Percentiles rank a stretch among this genome's conserved stretches.
phyloP scores from a whole-genome alignment of 35 echinoderm and acorn worm genomes.

The Diadema setosum region DNA sequence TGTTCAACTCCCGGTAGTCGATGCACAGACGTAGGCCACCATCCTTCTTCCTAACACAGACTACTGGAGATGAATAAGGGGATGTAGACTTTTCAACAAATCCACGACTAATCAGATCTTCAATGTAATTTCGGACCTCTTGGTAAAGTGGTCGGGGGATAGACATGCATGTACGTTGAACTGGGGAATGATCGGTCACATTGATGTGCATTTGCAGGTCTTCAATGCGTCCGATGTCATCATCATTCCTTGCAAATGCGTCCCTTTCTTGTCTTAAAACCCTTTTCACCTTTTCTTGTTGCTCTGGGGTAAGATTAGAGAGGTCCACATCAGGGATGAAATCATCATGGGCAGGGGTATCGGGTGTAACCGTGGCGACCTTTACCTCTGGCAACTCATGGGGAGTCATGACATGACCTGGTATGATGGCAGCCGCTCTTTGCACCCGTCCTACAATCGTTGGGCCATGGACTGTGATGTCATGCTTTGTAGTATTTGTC shows the following conservation, averaged over 20 bases:
- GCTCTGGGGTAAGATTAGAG: too few species aligned
- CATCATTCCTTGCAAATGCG: constrained; percentile 3
- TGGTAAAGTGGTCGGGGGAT: constrained; percentile 52
- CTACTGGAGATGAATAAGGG: constrained; percentile 58
- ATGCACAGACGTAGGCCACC: constrained; percentile 29
- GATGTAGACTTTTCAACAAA: constrained; percentile 52
- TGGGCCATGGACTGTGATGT: too few species aligned
- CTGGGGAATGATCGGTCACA: constrained; percentile 35
- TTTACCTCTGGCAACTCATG: too few species aligned
- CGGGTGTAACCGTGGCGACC: too few species aligned
- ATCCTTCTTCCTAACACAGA: constrained; percentile 59
- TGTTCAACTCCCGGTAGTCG: constrained; percentile 44
- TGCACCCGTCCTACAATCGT: too few species aligned
- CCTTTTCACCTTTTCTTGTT: too few species aligned
- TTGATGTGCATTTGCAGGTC: constrained; percentile 41
- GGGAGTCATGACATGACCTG: too few species aligned
- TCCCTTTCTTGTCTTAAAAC: background rate
- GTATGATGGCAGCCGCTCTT: too few species aligned
- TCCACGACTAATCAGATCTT: constrained; percentile 28
- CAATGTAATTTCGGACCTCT: constrained; percentile 54
- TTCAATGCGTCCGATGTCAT: constrained; percentile 20
- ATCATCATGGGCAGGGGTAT: too few species aligned
- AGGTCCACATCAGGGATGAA: too few species aligned
- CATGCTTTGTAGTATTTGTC: too few species aligned
- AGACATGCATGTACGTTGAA: constrained; percentile 51